Evolutionary conservation across 2,797 vertebrate genomes (phyloP).

Genomic region (Tragopan temminckii): DNA sequence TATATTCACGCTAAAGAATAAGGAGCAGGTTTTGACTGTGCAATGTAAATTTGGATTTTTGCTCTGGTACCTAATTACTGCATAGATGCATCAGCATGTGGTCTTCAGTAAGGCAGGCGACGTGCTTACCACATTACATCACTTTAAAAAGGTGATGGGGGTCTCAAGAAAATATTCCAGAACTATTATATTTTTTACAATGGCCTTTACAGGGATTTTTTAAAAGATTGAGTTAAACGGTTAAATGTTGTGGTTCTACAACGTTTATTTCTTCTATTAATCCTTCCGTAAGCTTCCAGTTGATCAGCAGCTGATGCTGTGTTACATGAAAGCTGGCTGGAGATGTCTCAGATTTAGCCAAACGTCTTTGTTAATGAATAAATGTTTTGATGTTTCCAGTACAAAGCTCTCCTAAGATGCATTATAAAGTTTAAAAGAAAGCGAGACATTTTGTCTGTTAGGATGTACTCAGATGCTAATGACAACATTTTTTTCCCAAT

Average conservation of each 20-base stretch:
- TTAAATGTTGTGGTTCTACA: neutral
- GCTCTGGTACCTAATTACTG: neutral
- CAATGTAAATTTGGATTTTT: neutral
- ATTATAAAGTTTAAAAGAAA: neutral
- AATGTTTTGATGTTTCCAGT: neutral
- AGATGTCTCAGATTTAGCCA: neutral
- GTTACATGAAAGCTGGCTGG: neutral
- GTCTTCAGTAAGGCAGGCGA: neutral
- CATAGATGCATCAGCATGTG: neutral
- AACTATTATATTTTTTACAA: neutral
- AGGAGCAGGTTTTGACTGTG: neutral
- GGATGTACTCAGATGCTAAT: neutral
- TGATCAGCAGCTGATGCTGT: neutral
- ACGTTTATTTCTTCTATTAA: neutral
- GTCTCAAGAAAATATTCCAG: neutral
- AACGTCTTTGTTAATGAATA: slow-evolving; percentile 15
- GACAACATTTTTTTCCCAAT: neutral
- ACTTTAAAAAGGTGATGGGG: neutral
- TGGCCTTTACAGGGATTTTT: neutral
- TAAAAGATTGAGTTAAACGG: neutral
- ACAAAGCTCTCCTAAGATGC: neutral
- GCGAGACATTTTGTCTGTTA: neutral
- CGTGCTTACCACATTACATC: neutral
- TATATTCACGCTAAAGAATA: neutral
- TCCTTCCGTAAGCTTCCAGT: neutral